A percentile compares a stretch with the other conserved stretches of the same genome.
phyloP scores from a whole-genome alignment of 2,888 invertebrate species.

The Amiota minor region DNA sequence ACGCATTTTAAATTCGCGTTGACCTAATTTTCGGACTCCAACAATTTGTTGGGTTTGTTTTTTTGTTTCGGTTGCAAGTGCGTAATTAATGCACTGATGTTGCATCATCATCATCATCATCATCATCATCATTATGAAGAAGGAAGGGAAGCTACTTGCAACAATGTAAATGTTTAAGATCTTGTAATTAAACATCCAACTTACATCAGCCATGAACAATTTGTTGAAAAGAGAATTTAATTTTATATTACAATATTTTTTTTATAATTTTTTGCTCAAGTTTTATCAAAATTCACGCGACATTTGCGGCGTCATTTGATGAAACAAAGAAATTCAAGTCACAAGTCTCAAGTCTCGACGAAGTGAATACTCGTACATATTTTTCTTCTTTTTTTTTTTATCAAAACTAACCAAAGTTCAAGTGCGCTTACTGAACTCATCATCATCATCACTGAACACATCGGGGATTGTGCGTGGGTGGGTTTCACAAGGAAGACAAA shows the following conservation, averaged over 20 bases:
- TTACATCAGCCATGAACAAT: not conserved
- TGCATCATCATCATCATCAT: not conserved
- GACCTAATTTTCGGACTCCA: not conserved
- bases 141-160: not conserved
- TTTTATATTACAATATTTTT: not conserved
- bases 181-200: not conserved
- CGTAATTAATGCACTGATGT: not conserved
- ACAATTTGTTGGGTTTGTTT: not conserved
- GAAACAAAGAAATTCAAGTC: not conserved
- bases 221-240: too few relatives aligned
- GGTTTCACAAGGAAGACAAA: too few relatives aligned
- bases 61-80: not conserved
- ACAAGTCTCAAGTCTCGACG: too few relatives aligned
- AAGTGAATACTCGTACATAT: too few relatives aligned
- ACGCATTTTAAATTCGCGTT: conserved; percentile 6
- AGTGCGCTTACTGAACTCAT: too few relatives aligned
- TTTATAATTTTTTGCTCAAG: not conserved
- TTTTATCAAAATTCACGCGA: not conserved
- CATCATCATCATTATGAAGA: not conserved
- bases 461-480: too few relatives aligned
- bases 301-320: not conserved
- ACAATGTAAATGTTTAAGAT: not conserved
- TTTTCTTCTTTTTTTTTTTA: too few relatives aligned
- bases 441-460: too few relatives aligned
- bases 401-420: too few relatives aligned